Conservation (phyloP, 2,888 invertebrate genomes). For the Anoncus sp. region DNA sequence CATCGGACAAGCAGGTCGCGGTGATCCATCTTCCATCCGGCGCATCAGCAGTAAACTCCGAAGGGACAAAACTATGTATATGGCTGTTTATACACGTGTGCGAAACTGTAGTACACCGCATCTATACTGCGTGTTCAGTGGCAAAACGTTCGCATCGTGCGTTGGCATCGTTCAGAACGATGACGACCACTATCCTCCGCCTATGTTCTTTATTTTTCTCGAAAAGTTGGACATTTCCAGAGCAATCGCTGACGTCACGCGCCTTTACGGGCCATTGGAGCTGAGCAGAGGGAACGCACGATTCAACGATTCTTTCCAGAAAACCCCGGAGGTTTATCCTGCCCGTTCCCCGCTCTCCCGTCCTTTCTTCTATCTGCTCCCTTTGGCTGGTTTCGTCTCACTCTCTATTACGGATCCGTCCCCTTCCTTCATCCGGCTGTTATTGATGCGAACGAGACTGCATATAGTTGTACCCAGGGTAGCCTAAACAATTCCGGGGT, state of each 20-base stretch:
- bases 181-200: slow-evolving; percentile 38
- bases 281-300: slow-evolving; percentile 40
- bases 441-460: slow-evolving; percentile 33
- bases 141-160: slow-evolving; percentile 26
- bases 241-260: slow-evolving; percentile 57
- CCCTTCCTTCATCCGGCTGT: slow-evolving; percentile 18
- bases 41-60: slow-evolving; percentile 28
- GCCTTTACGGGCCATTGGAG: slow-evolving; percentile 57
- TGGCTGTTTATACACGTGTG: slow-evolving; percentile 1
- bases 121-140: slow-evolving; percentile 11
- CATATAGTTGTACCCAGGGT: slow-evolving; percentile 3
- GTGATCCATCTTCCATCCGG: slow-evolving; percentile 5
- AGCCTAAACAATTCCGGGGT: slow-evolving; percentile 25
- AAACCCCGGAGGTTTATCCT: slow-evolving; percentile 24
- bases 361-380: not conserved
- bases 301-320: slow-evolving; percentile 36
- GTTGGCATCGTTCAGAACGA: too few species aligned
- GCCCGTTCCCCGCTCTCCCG: not conserved
- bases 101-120: slow-evolving; percentile 7
- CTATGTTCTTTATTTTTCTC: slow-evolving; percentile 32
- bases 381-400: slow-evolving; percentile 4
- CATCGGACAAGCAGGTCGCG: not conserved
- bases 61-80: not conserved
- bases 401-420: slow-evolving; percentile 26
- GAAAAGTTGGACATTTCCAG: slow-evolving; percentile 39